Evolutionary conservation across 2,797 vertebrate species (phyloP).

Genomic region (Chaenodraco wilsoni): DNA sequence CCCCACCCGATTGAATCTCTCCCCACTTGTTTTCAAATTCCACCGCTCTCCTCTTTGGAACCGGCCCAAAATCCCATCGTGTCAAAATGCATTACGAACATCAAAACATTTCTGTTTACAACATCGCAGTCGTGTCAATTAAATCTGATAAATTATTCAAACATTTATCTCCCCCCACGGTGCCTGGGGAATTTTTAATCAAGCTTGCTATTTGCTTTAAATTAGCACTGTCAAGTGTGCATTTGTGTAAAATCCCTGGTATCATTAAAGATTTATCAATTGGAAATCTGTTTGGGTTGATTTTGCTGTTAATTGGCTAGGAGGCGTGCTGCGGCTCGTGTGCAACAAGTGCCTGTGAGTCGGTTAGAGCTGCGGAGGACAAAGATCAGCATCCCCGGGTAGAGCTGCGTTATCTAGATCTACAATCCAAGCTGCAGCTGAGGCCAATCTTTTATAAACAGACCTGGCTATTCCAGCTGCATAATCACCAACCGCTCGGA

Average conservation of each 20-base stretch:
- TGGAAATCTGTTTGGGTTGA: slow-evolving; percentile 94
- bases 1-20: background rate
- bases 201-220: slow-evolving; percentile 98
- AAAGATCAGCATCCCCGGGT: slow-evolving; percentile 6
- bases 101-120: slow-evolving; percentile 96
- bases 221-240: slow-evolving; percentile 94
- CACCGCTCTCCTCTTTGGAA: slow-evolving; percentile 74
- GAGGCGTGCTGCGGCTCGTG: slow-evolving; percentile 75
- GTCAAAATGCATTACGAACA: slow-evolving; percentile 87
- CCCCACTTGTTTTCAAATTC: slow-evolving; percentile 33
- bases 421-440: too few species aligned
- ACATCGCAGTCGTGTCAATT: slow-evolving; percentile 87
- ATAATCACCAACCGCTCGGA: background rate
- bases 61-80: slow-evolving; percentile 83
- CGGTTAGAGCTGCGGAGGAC: background rate
- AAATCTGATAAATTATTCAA: slow-evolving; percentile 95
- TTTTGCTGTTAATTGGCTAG: slow-evolving; percentile 92
- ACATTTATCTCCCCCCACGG: slow-evolving; percentile 87
- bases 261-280: slow-evolving; percentile 99
- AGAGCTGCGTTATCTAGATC: background rate
- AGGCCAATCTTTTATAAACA: background rate
- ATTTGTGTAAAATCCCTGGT: slow-evolving; percentile 96
- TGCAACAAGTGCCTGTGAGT: slow-evolving; percentile 78
- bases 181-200: slow-evolving; percentile 95
- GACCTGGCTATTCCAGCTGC: background rate